Percentiles rank a stretch among this genome's conserved stretches.
phyloP scores from a whole-genome alignment of 35 echinoderm and acorn worm species.

The Acanthaster planci region DNA sequence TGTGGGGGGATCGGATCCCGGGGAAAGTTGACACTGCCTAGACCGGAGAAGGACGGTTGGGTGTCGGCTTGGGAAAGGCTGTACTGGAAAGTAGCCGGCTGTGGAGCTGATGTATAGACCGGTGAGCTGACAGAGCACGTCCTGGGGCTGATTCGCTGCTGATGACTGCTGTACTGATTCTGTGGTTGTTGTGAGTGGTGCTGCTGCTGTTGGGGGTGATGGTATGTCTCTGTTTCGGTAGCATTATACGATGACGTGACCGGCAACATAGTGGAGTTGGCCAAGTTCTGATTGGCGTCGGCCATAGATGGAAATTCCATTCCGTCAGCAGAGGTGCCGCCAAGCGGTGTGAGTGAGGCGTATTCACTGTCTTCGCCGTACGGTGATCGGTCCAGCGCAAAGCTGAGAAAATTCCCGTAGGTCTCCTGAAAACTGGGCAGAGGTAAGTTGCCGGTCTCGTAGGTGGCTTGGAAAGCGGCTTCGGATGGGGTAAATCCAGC shows the following conservation, averaged over 20 bases:
- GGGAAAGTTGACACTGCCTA: constrained; percentile 26
- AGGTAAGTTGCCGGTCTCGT: constrained; percentile 38
- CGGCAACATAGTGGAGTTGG: constrained; percentile 47
- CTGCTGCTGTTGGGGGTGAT: constrained; percentile 38
- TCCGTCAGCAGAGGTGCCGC: constrained; percentile 32
- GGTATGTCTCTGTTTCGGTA: constrained; percentile 35
- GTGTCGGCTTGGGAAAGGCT: constrained; percentile 22
- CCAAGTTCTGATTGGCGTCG: constrained; percentile 53
- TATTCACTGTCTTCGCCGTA: constrained; percentile 50
- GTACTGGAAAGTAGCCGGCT: constrained; percentile 45
- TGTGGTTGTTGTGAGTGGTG: background rate
- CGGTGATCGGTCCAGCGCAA: constrained; percentile 28
- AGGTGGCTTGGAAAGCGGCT: constrained; percentile 5
- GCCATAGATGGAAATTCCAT: constrained; percentile 58
- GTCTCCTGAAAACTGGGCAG: constrained; percentile 78
- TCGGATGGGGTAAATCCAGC: constrained; percentile 41
- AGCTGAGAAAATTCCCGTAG: constrained; percentile 52
- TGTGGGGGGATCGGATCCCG: constrained; percentile 23
- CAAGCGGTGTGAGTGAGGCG: constrained; percentile 46
- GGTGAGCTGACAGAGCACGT: constrained; percentile 38
- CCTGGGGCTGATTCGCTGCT: constrained; percentile 19
- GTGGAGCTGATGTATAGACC: constrained; percentile 42
- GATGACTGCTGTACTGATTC: constrained; percentile 25
- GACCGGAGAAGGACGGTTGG: constrained; percentile 22
- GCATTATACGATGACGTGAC: constrained; percentile 49